Base-by-base conservation (phyloP, 2,113 vertebrate species). In the Montifringilla adamsi region DNA sequence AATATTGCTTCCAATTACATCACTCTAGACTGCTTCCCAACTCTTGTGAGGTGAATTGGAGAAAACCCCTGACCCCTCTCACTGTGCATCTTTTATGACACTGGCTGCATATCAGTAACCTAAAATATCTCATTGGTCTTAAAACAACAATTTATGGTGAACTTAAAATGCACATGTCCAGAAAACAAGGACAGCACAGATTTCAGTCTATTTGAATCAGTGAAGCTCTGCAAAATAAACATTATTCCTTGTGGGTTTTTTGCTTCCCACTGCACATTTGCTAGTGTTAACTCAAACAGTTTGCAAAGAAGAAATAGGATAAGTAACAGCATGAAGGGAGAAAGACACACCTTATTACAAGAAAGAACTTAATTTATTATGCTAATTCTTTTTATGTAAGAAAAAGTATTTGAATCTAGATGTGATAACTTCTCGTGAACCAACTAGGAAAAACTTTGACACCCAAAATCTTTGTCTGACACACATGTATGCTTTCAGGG, bases 161-260 rank as follows among this genome's bases (percentile, higher is more conserved):
- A 39, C 13, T 37, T 78, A 19, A 11, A 89, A 84, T 0, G 1
- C 4, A 37, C 3, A 30, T 0, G 0, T 68, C 7, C 69, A 82
- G 20, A 82, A 89, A 69, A 49, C 13, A 56, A 28, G 2, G 7
- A 37, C 37, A 63, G 24, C 17, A 78, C 8, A 52, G 24, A 30
- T 67, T 75, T 59, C 26, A 50, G 11, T 26, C 10, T 6, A 15
- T 73, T 74, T 64, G 20, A 49, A 63, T 58, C 33, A 49, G 28
- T 28, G 35, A 75, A 85, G 11, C 26, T 66, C 47, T 82, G 37
- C 10, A 73, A 73, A 39, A 33, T 77, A 55, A 72, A 19, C 4
- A 41, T 13, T 49, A 0, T 33, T 52, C n/a, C 22, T 12, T 28
- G 31, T 33, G 9, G 11, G 8, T 4, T n/a, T 37, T 63, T 56